Base-by-base conservation (phyloP, 1,140 invertebrate genomes). In the Apis laboriosa region DNA sequence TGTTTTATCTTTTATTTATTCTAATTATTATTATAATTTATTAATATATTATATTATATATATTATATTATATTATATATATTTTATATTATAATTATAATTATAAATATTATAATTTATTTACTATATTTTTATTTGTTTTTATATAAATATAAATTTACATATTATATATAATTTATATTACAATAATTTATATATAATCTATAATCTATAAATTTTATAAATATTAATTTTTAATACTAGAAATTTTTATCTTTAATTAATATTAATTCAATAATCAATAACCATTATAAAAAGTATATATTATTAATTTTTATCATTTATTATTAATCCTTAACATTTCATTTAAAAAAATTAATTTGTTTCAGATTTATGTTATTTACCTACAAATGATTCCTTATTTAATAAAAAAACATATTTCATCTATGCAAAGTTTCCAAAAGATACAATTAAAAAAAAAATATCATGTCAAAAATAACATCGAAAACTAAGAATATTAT, bases 331-430 rank as follows among this genome's bases (percentile, higher is more conserved):
- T 21, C 8, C 7, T 24, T 68, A 49, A 17, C 13, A 68, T 49
- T 43, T 43, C 19, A 11, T 43, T 43, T 7, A 43, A 43, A 43
- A 4, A 43, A 43, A 43, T 43, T 43, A 43, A 43, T 43, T 43
- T 43, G 5, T 43, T 82, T 49, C n/a, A 83, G 80, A 51, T 83
- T 43, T 55, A 71, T 9, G 11, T 15, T 9, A 24, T 8, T 28
- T 24, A 67, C n/a, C 4, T 3, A 70, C 5, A 68, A 63, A 82
- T 77, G 80, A 0, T 19, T 13, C 74, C 24, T 7, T 63, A 60
- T 53, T 51, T 70, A 24, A 82, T 24, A 49, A 77, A 64, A 24
- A 77, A 68, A 21, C 66, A 15, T 55, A 24, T 24, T 70, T 60
- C 19, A 7, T 24, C 67, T 34, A 24, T 5, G 3, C 4, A 0